Conservation (phyloP, 2,113 vertebrate species). For the Lepus europaeus region DNA sequence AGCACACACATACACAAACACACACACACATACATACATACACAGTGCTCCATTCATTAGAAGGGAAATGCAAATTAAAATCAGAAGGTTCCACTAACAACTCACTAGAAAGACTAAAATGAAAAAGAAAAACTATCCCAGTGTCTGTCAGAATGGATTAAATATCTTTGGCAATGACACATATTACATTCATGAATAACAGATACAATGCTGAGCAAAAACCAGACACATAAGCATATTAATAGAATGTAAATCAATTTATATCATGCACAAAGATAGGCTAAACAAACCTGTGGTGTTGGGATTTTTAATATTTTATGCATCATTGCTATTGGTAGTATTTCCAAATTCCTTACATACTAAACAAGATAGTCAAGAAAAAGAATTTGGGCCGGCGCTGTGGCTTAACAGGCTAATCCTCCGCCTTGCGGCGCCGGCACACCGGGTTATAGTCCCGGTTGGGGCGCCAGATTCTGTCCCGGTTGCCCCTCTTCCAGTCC, state of each 20-base stretch:
- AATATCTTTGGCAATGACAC: not conserved
- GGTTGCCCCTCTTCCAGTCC: no score
- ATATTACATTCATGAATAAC: not conserved
- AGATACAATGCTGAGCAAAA: not conserved
- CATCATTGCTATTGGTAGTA: not conserved
- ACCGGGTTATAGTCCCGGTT: no score
- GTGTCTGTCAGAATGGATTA: not conserved
- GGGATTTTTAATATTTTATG: conserved; percentile 7
- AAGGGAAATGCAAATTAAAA: not conserved
- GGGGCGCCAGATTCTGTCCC: no score
- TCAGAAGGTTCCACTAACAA: not conserved
- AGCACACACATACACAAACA: not conserved
- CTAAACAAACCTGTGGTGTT: not conserved
- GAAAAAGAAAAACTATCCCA: not conserved
- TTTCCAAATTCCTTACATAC: conserved; percentile 1
- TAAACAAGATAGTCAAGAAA: not conserved
- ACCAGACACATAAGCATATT: not conserved
- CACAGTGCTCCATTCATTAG: not conserved
- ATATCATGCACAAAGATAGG: not conserved
- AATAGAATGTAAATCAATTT: not conserved
- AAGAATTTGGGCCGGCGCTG: not conserved
- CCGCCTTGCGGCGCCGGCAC: no score
- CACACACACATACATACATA: no score
- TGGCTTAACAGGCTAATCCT: no score
- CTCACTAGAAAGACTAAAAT: not conserved